phyloP scores from a whole-genome alignment of 2,113 vertebrate species.

The crab-eating macaque (Macaca fascicularis) region T2T-MFA8v1.1 NC_088377.1:77092001-77092500 shows the following conservation, averaged over 20 bases:
- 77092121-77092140: not conserved
- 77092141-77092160: too few species aligned
- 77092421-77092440: too few species aligned
- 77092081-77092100: too few species aligned
- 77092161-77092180: too few species aligned
- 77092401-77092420: not conserved
- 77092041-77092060: not conserved
- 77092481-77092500: not conserved
- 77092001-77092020: rapidly evolving
- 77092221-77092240: not conserved
- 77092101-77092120: too few species aligned
- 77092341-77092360: too few species aligned
- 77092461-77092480: not conserved
- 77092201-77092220: rapidly evolving
- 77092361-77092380: not conserved
- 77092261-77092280: rapidly evolving
- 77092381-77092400: not conserved
- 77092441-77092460: too few species aligned
- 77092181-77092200: too few species aligned
- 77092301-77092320: too few species aligned
- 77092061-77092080: not conserved
- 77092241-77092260: too few species aligned
- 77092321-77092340: too few species aligned
- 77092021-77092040: not conserved
- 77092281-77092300: not conserved